A percentile compares a stretch with the other conserved stretches of the same genome.
Evolutionary conservation across 2,113 vertebrate species (phyloP).

Genomic region (Ammodytes marinus): DNA sequence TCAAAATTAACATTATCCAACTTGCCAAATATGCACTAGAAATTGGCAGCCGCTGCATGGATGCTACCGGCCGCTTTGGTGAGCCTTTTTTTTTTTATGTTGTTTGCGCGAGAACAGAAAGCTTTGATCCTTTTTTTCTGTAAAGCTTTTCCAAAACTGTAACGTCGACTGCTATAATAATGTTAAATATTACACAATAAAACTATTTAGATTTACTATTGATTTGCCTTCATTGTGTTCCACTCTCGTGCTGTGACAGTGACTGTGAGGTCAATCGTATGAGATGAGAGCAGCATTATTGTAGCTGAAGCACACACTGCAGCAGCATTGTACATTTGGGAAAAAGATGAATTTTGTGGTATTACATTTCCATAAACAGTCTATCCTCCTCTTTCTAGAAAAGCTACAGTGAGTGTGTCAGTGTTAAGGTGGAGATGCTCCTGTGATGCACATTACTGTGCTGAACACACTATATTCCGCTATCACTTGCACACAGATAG

Average conservation of each 20-base stretch:
- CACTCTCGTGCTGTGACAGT: conserved; percentile 14
- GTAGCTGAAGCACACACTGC: conserved; percentile 7
- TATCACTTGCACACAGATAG: background rate
- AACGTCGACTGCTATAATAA: background rate
- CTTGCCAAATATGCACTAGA: conserved; percentile 32
- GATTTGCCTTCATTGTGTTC: background rate
- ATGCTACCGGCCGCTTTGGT: conserved; percentile 13
- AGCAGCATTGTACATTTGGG: background rate
- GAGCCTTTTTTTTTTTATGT: conserved; percentile 38
- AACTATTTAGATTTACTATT: conserved; percentile 16
- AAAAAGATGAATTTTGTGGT: conserved; percentile 15
- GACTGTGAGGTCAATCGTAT: conserved; percentile 1
- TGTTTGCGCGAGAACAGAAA: conserved; percentile 20
- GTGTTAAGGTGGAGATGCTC: conserved; percentile 4
- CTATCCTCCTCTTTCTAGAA: conserved; percentile 4
- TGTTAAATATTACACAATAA: conserved; percentile 8
- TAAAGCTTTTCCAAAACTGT: background rate
- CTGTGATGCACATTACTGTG: conserved; percentile 14
- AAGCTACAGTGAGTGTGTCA: background rate
- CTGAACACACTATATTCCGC: background rate
- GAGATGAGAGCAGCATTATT: conserved; percentile 13
- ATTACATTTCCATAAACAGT: conserved; percentile 34
- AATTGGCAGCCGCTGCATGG: conserved; percentile 52
- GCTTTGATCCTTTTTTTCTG: too few relatives aligned
- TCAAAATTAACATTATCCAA: conserved; percentile 60